Evolutionary conservation across 2,888 invertebrate genomes (phyloP), one percentile per base, ranked within the genome.

Genomic region (Drosophila ustulata): DNA sequence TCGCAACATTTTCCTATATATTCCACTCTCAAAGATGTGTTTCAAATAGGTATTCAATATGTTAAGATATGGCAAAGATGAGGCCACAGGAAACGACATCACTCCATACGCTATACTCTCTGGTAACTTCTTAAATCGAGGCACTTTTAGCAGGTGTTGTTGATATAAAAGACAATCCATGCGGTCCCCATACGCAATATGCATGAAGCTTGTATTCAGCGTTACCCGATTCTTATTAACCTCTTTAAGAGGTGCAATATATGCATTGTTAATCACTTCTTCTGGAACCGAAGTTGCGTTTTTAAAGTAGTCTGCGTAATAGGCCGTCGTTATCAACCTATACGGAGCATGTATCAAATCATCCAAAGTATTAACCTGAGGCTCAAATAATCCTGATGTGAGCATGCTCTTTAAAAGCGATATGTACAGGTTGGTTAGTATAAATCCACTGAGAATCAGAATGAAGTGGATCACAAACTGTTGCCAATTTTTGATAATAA

Each of bases 381-480:
- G 61, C 18, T 85, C 80, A 55, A 78, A 88, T 4, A 88, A 49
- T 2, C 78, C 80, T 1, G 80, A 58, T 0, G 87, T 83, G 0
- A 85, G 32, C 64, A 82, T 81, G 46, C 89, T 85, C 0, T 77
- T 78, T 3, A 89, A 32, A 23, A 71, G 37, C 1, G 83, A 73
- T 39, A 65, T 41, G 34, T 89, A 86, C 5, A 77, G 28, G 32
- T 73, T 86, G 5, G 78, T 81, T 6, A 89, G 13, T 3, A 85
- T 55, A 28, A 89, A 80, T 2, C 88, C 82, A 7, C 51, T 32
- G 3, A 80, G 13, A 3, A 76, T 45, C 3, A 80, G 1, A 7
- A 81, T 58, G 0, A 49, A 41, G 1, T 75, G 71, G 13, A 74
- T 74, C 0, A 23, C 30, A 37, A 32, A 2, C 32, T 75, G 75